Evolutionary conservation across 1,140 invertebrate genomes (phyloP).

Genomic region (Aphis craccivora): DNA sequence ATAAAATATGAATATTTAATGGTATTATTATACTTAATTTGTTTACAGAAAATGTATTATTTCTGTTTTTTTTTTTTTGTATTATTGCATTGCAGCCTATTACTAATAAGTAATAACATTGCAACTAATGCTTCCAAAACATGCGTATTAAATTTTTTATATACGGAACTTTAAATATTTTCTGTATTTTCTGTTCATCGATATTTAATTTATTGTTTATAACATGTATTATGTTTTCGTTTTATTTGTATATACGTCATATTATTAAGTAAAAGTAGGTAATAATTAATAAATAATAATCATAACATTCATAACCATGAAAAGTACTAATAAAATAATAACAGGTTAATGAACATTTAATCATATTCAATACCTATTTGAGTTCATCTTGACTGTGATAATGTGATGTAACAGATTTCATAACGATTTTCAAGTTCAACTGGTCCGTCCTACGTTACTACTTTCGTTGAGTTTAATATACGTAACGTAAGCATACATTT

Average conservation of each 20-base stretch:
- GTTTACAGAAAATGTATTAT: neutral
- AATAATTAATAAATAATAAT: neutral
- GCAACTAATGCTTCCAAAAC: neutral
- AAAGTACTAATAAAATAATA: neutral
- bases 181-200: neutral
- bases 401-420: neutral
- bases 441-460: neutral
- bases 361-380: neutral
- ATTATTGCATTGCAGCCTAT: neutral
- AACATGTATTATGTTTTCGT: neutral
- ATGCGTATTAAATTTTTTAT: neutral
- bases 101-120: neutral
- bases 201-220: neutral
- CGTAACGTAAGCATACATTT: too few species aligned
- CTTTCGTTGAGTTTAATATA: neutral
- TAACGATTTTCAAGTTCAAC: conserved; percentile 10
- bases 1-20: neutral
- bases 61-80: too few species aligned
- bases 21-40: neutral
- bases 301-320: neutral
- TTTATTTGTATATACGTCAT: neutral
- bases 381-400: neutral
- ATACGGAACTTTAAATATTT: neutral
- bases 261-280: neutral
- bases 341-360: neutral